Evolutionary conservation across 2,888 invertebrate genomes (phyloP).

Genomic region (Gymnosoma rotundatum): DNA sequence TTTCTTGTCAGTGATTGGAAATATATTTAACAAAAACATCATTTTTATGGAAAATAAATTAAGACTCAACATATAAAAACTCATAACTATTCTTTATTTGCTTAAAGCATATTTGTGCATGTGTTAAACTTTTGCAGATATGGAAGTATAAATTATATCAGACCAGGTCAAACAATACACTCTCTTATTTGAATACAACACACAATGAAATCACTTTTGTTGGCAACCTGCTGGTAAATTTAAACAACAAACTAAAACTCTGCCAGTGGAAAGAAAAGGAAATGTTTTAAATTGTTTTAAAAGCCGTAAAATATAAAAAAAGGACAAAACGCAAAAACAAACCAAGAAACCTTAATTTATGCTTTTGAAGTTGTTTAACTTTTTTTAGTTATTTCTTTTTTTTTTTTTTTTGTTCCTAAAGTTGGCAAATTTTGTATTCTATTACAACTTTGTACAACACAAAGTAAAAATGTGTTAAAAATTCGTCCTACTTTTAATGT

Average conservation of each 20-base stretch:
- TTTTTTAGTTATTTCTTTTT: background rate
- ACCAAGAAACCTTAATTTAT: background rate
- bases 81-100: too few relatives aligned
- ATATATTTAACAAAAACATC: too few relatives aligned
- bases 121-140: background rate
- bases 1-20: too few relatives aligned
- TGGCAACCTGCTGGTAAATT: background rate
- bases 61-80: too few relatives aligned
- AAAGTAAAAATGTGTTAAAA: background rate
- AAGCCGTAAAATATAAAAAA: slow-evolving; percentile 1
- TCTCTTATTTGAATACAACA: background rate
- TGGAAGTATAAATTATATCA: too few relatives aligned
- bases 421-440: background rate
- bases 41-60: too few relatives aligned
- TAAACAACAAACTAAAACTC: background rate
- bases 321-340: background rate
- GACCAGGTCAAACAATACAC: background rate
- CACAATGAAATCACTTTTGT: slow-evolving; percentile 14
- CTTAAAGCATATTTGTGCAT: background rate
- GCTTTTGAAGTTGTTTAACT: background rate
- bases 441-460: background rate
- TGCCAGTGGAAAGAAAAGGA: background rate
- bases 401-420: background rate
- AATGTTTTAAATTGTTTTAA: slow-evolving; percentile 17
- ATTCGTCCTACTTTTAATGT: slow-evolving; percentile 12